phyloP scores from a whole-genome alignment of 2,888 invertebrate genomes.

The Zhuqinia jingwanae region DNA sequence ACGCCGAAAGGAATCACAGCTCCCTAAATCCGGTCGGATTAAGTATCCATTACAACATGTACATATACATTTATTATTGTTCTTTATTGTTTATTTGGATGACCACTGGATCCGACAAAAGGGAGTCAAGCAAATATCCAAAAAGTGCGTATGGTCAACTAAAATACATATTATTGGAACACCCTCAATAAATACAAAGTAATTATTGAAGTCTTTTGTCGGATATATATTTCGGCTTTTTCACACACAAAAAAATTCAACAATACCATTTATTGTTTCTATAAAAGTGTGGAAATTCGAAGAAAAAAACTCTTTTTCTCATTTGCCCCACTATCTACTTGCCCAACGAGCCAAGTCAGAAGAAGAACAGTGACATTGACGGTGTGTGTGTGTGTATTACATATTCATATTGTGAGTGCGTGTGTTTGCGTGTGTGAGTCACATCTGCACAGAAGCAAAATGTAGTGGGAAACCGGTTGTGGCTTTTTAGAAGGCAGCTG shows the following conservation, averaged over 20 bases:
- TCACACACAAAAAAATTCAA: neutral
- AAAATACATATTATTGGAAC: conserved; percentile 5
- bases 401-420: no score
- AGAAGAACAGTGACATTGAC: neutral
- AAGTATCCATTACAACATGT: conserved; percentile 43
- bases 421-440: neutral
- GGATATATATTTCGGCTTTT: neutral
- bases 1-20: conserved; percentile 6
- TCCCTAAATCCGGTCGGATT: conserved; percentile 47
- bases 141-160: conserved; percentile 40
- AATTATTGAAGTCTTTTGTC: neutral
- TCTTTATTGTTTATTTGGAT: conserved; percentile 22
- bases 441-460: conserved; percentile 69
- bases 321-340: neutral
- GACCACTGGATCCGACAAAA: neutral
- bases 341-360: neutral
- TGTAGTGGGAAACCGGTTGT: conserved; percentile 55
- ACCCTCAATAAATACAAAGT: neutral
- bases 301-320: conserved; percentile 6
- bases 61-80: conserved; percentile 28
- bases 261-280: conserved; percentile 20
- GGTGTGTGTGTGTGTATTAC: neutral
- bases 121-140: neutral
- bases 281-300: conserved; percentile 20
- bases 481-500: conserved; percentile 65